Conservation (phyloP, 2,797 vertebrate genomes). For the Poeciliopsis gracilis region DNA sequence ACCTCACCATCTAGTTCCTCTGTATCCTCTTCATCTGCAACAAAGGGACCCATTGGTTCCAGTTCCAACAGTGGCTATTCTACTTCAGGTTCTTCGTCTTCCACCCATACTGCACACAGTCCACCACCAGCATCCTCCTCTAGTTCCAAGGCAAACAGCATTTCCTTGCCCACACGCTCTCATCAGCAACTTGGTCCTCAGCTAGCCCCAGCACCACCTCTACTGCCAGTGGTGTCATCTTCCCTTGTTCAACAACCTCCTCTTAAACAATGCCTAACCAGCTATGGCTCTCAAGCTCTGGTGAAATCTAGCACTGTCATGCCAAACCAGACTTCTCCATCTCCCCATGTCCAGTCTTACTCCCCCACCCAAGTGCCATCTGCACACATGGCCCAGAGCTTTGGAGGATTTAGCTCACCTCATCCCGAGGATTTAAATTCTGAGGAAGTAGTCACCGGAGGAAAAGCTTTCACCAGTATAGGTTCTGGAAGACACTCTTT, state of each 20-base stretch:
- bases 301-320: constrained; percentile 83
- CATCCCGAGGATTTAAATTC: constrained; percentile 84
- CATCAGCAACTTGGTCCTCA: constrained; percentile 79
- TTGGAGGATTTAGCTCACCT: constrained; percentile 84
- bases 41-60: constrained; percentile 73
- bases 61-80: constrained; percentile 84
- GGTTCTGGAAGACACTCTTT: constrained; percentile 74
- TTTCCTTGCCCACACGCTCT: constrained; percentile 74
- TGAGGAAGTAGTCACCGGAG: constrained; percentile 58
- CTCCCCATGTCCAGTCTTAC: constrained; percentile 77
- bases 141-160: constrained; percentile 65
- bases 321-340: constrained; percentile 81
- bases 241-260: constrained; percentile 69
- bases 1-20: constrained; percentile 71
- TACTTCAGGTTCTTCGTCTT: constrained; percentile 77
- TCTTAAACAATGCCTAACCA: constrained; percentile 76
- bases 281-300: constrained; percentile 75
- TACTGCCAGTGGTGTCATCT: constrained; percentile 69
- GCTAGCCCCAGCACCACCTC: constrained; percentile 73
- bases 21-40: constrained; percentile 58
- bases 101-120: constrained; percentile 79
- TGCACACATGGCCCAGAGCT: constrained; percentile 76
- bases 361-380: constrained; percentile 79
- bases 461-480: constrained; percentile 67
- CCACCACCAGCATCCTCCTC: constrained; percentile 81